phyloP scores from a whole-genome alignment of 2,888 invertebrate genomes.

The Odiellus spinosus region DNA sequence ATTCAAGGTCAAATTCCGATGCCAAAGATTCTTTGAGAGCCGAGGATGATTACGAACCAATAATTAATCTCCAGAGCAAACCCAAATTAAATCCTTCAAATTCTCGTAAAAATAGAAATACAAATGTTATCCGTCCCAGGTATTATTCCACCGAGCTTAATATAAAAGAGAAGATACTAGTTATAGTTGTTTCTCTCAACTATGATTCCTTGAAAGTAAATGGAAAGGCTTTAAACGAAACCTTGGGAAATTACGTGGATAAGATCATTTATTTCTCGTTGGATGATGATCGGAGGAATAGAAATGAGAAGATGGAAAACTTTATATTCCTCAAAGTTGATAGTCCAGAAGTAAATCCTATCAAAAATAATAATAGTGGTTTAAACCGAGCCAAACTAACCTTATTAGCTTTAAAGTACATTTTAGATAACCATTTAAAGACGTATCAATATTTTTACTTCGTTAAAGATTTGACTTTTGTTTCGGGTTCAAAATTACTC shows the following conservation, averaged over 20 bases:
- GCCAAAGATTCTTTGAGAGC: not conserved
- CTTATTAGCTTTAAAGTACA: constrained; percentile 74
- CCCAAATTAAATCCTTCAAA: constrained; percentile 5
- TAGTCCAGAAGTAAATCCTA: too few relatives aligned
- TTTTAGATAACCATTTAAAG: constrained; percentile 71
- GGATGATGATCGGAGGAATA: constrained; percentile 11
- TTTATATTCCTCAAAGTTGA: not conserved
- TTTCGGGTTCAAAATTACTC: constrained; percentile 59
- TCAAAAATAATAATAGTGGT: not conserved
- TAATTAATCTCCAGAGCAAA: constrained; percentile 11
- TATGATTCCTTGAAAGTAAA: constrained; percentile 38
- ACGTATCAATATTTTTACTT: constrained; percentile 87
- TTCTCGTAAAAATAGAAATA: constrained; percentile 6
- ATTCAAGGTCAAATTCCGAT: too few relatives aligned
- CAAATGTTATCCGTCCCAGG: constrained; percentile 28
- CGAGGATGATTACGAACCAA: constrained; percentile 13
- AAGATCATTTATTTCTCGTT: constrained; percentile 62
- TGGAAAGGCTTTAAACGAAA: constrained; percentile 71
- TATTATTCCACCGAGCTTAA: constrained; percentile 92
- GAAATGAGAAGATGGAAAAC: not conserved
- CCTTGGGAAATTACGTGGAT: constrained; percentile 64
- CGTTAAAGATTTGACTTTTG: constrained; percentile 63
- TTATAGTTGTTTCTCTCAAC: constrained; percentile 47
- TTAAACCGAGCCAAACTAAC: constrained; percentile 26
- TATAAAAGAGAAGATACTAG: constrained; percentile 71